Evolutionary conservation across 2,888 invertebrate genomes (phyloP), one percentile per base, ranked within the genome.

Genomic region (Tachystola acroxantha): DNA sequence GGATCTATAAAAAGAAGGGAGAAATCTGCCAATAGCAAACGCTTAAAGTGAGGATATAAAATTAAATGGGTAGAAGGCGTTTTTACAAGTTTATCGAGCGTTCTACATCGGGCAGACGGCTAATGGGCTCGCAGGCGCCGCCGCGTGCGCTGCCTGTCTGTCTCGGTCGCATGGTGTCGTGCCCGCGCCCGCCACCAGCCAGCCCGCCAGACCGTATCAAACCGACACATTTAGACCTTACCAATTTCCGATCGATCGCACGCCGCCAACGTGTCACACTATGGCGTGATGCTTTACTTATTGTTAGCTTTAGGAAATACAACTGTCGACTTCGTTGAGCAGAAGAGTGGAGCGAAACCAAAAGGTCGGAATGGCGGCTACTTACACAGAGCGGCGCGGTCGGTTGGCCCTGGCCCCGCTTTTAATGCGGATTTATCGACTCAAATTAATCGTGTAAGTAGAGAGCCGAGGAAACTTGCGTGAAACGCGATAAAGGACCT

Each of bases 21-120:
- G 69, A 78, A 81, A 84, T 79, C 77, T 81, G 79, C 81, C 85
- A 82, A 85, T 79, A 78, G 75, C 81, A 78, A 33, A 72, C 73
- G 77, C 78, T 41, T 80, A 77, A 79, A 77, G 78, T 78, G 68
- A 65, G 73, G 76, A 64, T 78, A 80, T 85, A 85, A 85, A 84
- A 84, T 84, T 82, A 85, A 85, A 84, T 81, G 77, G 77, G 75
- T 78, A 77, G 80, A 81, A 80, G 78, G 80, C 80, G 80, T 82
- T 85, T 85, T 84, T 82, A 84, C 77, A 84, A 85, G 85, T 85
- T 85, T 85, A 85, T 85, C 82, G 85, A 85, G 85, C 86, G 85
- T 81, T 82, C 80, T 58, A 80, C 76, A 81, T 79, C 76, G 75
- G 69, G 70, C 72, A 78, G 84, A 79, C 82, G 70, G 70, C 68